Evolutionary conservation across 92 coral and sea anemone species (phyloP), one percentile per base, ranked within the genome.

Genomic region (Umimayanthus chanpuru): DNA sequence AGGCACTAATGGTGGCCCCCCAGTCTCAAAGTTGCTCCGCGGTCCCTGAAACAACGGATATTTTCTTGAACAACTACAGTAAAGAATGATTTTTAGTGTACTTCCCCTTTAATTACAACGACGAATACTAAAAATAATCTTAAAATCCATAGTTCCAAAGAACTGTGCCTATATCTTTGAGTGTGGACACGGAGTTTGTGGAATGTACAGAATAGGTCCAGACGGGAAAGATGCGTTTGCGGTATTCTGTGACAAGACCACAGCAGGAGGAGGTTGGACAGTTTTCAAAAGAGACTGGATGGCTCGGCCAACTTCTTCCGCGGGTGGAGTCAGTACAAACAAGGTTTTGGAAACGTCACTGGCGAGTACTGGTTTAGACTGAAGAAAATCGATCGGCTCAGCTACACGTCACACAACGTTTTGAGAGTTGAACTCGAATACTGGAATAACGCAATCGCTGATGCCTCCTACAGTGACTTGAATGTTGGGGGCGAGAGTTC

Each of bases 231-330:
- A 84, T 7, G 36, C 83, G 50, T 86, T 86, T 16, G 75, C 67
- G 20, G 89, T 71, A 23, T 25, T 76, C 70, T 86, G 89, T 61
- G 89, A 86, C 41, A 83, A 75, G 55, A 38, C 65, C 58, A 86
- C 89, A 23, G 89, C 71, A 8, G 83, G 72, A 1, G 89, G 89
- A 29, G 89, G 89, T 2, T 86, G 89, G 89, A 86, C 83, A 29
- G 83, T 86, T 36, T 86, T 61, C 89, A 86, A 32, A 64, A 76
- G 36, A 78, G 89, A 61, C 55, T 86, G 32, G 83, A 86, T 76
- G 89, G 89, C 83, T 75, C 83, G 49, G 89, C 76, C 64, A 80
- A 86, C 25, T 86, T 86, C 72, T 58, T 76, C 50, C 80, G 89
- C 53, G 73, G 73, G 11, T 86, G 89, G 89, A 47, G 28, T 38